A percentile compares a stretch with the other conserved stretches of the same genome.
Conservation (phyloP, 2,888 invertebrate species). For the Hoplodrina blanda region DNA sequence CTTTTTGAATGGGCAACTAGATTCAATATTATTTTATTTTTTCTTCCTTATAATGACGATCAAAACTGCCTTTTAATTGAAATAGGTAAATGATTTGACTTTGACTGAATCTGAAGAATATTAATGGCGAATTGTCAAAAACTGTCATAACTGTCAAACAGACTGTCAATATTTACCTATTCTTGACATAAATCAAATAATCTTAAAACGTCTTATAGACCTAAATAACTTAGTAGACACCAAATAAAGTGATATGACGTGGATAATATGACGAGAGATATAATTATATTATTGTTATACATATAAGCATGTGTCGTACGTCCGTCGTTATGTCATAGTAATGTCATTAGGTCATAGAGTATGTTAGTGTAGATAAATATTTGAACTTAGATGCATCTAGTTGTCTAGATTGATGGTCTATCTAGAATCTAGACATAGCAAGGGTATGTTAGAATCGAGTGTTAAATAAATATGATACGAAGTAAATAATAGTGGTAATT, state of each 20-base stretch:
- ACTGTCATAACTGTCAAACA: too few relatives aligned
- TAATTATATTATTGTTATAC: slow-evolving; percentile 30
- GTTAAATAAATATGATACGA: too few relatives aligned
- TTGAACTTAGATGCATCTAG: slow-evolving; percentile 5
- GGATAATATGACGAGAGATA: slow-evolving; percentile 11
- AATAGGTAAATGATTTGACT: too few relatives aligned
- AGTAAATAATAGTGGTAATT: too few relatives aligned
- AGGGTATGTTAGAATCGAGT: neutral
- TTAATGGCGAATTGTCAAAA: too few relatives aligned
- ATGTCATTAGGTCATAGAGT: slow-evolving; percentile 31
- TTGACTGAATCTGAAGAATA: too few relatives aligned
- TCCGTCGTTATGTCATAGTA: slow-evolving; percentile 29
- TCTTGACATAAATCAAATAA: too few relatives aligned
- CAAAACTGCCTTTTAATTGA: too few relatives aligned
- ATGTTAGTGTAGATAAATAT: slow-evolving; percentile 30
- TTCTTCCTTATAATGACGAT: too few relatives aligned
- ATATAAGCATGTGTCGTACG: slow-evolving; percentile 6
- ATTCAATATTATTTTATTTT: too few relatives aligned
- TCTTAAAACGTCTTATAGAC: slow-evolving; percentile 9
- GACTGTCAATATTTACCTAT: too few relatives aligned
- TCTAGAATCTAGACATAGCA: neutral
- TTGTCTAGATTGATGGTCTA: neutral
- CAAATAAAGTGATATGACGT: slow-evolving; percentile 38
- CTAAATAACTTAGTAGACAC: neutral
- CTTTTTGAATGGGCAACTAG: too few relatives aligned